Base-by-base conservation (phyloP, 2,888 invertebrate species). In the Caenorhabditis becei region DNA sequence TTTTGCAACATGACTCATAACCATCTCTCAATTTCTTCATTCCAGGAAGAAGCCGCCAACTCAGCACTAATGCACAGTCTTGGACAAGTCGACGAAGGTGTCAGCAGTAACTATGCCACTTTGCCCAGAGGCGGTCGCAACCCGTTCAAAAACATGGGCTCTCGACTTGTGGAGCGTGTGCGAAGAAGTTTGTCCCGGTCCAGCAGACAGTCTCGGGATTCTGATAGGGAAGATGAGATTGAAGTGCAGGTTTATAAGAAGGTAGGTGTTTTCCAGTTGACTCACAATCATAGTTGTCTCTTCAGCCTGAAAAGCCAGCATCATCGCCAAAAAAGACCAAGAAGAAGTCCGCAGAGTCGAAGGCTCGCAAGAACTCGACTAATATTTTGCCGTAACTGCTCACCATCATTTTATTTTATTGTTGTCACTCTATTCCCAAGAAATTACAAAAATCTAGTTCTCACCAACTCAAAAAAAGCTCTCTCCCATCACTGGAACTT, bases 131-230 rank as follows among this genome's bases (percentile, higher is more conserved):
- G 84, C 11, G 84, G 86, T 18, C 77, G 86, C 20, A 86, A 86
- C 51, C 86, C 86, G 35, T 86, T 86, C 79, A 86, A 86, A 69
- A 88, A 87, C 63, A 89, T 89, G 90, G 90, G 90, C 41, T 82
- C 88, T 8, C 83, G 87, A 11, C 47, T 89, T 11, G 89, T 89
- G 28, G 89, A 89, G 37, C 74, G 88, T 51, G 89, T 89, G 23
- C 84, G 89, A 14, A 74, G 89, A 53, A 87, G 87, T 65, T 61
- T 89, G 14, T 86, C 86, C 4, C 61, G 86, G 16, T 84, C 86
- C 11, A 86, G 86, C 37, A 37, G 86, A 16, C 79, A 77, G 32
- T 81, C 80, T 49, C 66, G 80, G 1, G 82, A 83, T 49, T 65
- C 79, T 11, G 82, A 83, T n/a, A 62, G 75, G 10, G 78, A 80